These are phyloP conservation scores for Bombus soroeensis DNA, from an alignment of 1,140 invertebrate genomes.

Conservation along the genomic window DNA sequence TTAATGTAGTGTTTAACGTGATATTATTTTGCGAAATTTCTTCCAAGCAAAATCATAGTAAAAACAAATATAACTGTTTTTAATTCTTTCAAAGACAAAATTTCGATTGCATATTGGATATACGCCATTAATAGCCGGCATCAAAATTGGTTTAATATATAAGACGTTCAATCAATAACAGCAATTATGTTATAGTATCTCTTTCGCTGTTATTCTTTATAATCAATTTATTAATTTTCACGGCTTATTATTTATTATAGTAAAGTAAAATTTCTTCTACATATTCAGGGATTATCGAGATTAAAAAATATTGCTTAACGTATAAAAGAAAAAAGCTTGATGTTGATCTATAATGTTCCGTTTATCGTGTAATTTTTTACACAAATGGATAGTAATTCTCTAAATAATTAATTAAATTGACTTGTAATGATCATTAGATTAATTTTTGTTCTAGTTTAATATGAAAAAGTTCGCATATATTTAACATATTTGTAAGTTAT, in stretches of 20 bases:
- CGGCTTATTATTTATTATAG: conserved; percentile 15
- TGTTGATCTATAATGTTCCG: background rate
- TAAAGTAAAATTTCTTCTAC: background rate
- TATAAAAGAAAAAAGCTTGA: background rate
- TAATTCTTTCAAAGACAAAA: conserved; percentile 7
- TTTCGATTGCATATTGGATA: conserved; percentile 49
- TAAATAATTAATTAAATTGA: background rate
- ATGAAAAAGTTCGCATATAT: background rate
- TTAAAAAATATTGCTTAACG: background rate
- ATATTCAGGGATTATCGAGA: background rate
- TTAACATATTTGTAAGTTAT: background rate
- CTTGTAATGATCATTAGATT: background rate
- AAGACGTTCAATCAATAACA: conserved; percentile 66
- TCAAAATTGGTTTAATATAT: conserved; percentile 68
- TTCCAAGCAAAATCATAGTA: background rate
- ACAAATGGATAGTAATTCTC: background rate
- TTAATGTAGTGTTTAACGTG: conserved; percentile 1
- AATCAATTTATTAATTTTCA: background rate
- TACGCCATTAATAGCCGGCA: conserved; percentile 57
- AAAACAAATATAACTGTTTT: background rate
- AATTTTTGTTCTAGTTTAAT: background rate
- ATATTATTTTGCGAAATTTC: conserved; percentile 9
- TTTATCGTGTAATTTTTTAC: background rate
- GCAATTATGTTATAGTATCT: conserved; percentile 51
- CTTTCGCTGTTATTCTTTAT: conserved; percentile 21